Conservation (phyloP, 1,140 invertebrate genomes). For the Camponotus floridanus region DNA sequence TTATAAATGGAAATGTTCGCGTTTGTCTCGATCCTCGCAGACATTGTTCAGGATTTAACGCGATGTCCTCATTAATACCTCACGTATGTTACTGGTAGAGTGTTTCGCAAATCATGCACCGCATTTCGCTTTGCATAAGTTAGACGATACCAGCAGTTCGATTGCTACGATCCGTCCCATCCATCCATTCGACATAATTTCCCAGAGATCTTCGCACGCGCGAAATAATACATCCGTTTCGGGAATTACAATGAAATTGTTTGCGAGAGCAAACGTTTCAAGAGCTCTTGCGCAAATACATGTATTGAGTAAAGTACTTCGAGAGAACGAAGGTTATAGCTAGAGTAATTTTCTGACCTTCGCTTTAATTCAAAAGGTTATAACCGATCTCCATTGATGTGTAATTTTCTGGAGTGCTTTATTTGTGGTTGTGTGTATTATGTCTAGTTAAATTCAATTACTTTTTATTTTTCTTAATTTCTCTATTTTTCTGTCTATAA, state of each 20-base stretch:
- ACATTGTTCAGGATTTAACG: not conserved
- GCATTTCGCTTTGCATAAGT: conserved; percentile 19
- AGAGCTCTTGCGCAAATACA: conserved; percentile 39
- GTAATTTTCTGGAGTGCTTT: conserved; percentile 69
- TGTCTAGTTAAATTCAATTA: conserved; percentile 34
- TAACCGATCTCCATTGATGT: conserved; percentile 65
- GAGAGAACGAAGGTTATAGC: conserved; percentile 15
- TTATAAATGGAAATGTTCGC: not conserved
- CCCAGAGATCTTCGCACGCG: conserved; percentile 21
- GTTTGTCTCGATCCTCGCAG: not conserved
- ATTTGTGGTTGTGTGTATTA: not conserved
- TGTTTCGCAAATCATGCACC: not conserved
- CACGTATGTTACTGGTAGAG: not conserved
- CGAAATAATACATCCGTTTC: conserved; percentile 10
- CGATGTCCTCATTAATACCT: not conserved
- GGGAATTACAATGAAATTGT: conserved; percentile 49
- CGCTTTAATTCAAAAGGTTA: conserved; percentile 75
- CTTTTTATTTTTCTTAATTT: not conserved
- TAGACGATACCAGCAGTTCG: conserved; percentile 5
- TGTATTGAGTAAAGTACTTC: conserved; percentile 55
- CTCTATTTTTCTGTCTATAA: not conserved
- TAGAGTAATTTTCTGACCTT: conserved; percentile 65
- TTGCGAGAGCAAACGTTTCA: conserved; percentile 66
- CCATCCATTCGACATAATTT: conserved; percentile 40
- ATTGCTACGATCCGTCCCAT: conserved; percentile 27